phyloP scores from a whole-genome alignment of 2,888 invertebrate genomes.

The Caenorhabditis uteleia region DNA sequence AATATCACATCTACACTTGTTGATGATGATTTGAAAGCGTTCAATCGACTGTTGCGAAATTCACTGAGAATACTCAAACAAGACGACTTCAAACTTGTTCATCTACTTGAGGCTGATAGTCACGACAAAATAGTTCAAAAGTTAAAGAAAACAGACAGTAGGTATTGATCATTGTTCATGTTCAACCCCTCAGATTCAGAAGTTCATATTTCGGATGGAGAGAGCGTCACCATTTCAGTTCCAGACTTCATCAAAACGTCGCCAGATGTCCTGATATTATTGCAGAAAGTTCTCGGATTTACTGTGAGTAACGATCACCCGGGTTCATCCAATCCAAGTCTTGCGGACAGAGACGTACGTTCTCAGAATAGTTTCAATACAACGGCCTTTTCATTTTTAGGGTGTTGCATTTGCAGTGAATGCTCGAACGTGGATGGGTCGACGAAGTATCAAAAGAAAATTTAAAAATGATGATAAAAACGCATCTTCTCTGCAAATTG shows the following conservation, averaged over 20 bases:
- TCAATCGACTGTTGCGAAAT: conserved; percentile 27
- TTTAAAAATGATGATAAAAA: conserved; percentile 1
- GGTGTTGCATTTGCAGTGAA: conserved; percentile 16
- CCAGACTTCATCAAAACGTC: conserved; percentile 12
- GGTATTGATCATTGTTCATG: too few relatives aligned
- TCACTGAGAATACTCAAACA: too few relatives aligned
- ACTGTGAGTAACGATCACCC: conserved; percentile 13
- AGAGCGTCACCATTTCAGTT: conserved; percentile 13
- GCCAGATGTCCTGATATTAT: conserved; percentile 9
- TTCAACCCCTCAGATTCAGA: too few relatives aligned
- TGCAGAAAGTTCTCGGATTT: conserved; percentile 17
- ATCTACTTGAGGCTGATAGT: too few relatives aligned
- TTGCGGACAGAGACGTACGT: background rate
- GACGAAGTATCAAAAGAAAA: conserved; percentile 12
- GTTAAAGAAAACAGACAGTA: too few relatives aligned
- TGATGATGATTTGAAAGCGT: conserved; percentile 23
- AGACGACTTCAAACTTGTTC: too few relatives aligned
- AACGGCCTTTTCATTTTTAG: conserved; percentile 4
- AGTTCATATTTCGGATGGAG: too few relatives aligned
- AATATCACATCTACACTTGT: conserved; percentile 42
- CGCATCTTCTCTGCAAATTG: too few relatives aligned
- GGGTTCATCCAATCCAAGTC: conserved; percentile 22
- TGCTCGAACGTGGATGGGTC: conserved; percentile 25
- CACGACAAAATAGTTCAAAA: too few relatives aligned
- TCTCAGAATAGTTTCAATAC: background rate